Conservation (phyloP, 2,888 invertebrate species). For the Patella caerulea region DNA sequence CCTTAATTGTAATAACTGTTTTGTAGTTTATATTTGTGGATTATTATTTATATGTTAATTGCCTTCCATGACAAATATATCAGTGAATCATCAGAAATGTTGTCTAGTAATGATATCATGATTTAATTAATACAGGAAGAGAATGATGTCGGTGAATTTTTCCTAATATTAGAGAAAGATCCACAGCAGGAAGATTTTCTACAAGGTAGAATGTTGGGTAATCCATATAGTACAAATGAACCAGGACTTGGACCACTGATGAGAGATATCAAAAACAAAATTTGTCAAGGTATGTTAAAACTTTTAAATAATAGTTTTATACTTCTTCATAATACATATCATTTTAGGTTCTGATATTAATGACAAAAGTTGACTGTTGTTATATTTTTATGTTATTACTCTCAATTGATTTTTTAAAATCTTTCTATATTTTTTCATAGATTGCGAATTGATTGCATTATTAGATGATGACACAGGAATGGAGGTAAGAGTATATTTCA, state of each 20-base stretch:
- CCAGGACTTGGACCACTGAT: conserved; percentile 95
- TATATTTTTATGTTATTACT: background rate
- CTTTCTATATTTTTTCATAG: conserved; percentile 69
- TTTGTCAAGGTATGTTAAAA: conserved; percentile 72
- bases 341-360: background rate
- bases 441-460: conserved; percentile 97
- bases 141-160: conserved; percentile 96
- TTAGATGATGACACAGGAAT: conserved; percentile 98
- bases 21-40: too few species aligned
- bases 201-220: conserved; percentile 97
- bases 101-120: too few species aligned
- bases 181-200: conserved; percentile 99
- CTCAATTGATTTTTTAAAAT: too few species aligned
- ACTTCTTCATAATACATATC: background rate
- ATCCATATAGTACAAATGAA: conserved; percentile 95
- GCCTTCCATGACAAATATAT: too few species aligned
- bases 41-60: too few species aligned
- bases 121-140: conserved; percentile 77
- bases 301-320: background rate
- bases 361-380: conserved; percentile 4
- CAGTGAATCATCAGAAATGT: too few species aligned
- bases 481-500: conserved; percentile 49
- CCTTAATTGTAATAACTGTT: too few species aligned
- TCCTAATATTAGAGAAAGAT: conserved; percentile 96
- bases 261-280: conserved; percentile 99